A percentile compares a stretch with the other conserved stretches of the same genome.
Evolutionary conservation across 2,797 vertebrate species (phyloP).

Genomic region (Falco berigora): DNA sequence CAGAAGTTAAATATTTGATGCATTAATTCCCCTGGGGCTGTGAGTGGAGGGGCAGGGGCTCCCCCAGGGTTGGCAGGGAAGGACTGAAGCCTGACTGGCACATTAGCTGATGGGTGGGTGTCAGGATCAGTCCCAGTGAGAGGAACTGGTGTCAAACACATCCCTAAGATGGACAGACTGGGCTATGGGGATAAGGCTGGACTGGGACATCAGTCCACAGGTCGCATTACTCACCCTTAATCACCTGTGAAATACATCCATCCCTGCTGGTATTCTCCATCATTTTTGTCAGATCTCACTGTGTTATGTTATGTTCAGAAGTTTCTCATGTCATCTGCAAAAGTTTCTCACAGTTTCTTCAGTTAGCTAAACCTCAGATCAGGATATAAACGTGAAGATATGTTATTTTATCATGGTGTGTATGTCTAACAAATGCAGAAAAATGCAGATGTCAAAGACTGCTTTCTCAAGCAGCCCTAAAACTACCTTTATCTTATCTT

Average conservation of each 20-base stretch:
- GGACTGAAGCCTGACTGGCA: background rate
- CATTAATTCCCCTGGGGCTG: no score
- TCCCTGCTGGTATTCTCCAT: background rate
- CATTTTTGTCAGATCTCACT: background rate
- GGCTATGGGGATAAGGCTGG: background rate
- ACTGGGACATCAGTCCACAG: background rate
- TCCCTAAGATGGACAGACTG: no score
- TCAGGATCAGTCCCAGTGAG: background rate
- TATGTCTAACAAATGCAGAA: background rate
- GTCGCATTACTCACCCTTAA: background rate
- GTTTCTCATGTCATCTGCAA: background rate
- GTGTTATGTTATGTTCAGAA: background rate
- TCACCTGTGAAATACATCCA: background rate
- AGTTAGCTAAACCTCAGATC: background rate
- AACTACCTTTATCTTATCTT: background rate
- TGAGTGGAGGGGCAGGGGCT: fast-evolving
- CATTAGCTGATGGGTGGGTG: background rate
- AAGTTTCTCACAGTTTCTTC: background rate
- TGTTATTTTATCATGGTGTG: background rate
- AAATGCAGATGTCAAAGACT: background rate
- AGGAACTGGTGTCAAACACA: background rate
- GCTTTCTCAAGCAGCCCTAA: background rate
- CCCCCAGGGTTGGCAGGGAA: fast-evolving
- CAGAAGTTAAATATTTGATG: background rate
- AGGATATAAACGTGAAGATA: background rate